A percentile compares a stretch with the other conserved stretches of the same genome.
These are phyloP conservation scores for Ectemnius continuus DNA, from an alignment of 2,888 invertebrate species.

Conservation along the genomic window DNA sequence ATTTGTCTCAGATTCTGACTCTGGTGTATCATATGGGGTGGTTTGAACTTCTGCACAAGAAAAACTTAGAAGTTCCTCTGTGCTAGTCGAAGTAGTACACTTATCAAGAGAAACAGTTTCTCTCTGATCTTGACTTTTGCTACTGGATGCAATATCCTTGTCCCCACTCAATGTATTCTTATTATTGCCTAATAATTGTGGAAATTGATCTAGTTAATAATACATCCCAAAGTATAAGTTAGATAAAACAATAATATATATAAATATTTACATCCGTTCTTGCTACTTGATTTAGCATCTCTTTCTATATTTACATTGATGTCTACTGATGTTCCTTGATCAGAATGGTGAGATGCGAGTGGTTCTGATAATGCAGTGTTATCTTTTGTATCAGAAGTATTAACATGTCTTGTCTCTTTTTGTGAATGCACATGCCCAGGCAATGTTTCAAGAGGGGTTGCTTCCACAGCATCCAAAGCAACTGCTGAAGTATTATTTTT, in stretches of 20 bases:
- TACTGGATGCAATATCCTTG: no score
- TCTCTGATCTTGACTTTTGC: no score
- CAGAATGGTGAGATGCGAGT: not conserved
- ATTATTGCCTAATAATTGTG: no score
- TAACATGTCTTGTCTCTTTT: conserved; percentile 3
- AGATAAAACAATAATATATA: no score
- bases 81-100: conserved; percentile 71
- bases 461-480: conserved; percentile 64
- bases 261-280: not conserved
- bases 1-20: conserved; percentile 65
- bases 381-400: conserved; percentile 23
- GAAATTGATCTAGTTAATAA: no score
- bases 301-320: conserved; percentile 3
- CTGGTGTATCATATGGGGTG: conserved; percentile 65
- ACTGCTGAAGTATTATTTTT: conserved; percentile 19
- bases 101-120: conserved; percentile 1
- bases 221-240: no score
- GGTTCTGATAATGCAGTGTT: conserved; percentile 12
- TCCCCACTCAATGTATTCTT: no score
- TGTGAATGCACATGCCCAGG: conserved; percentile 56
- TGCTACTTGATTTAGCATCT: not conserved
- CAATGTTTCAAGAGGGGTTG: conserved; percentile 72
- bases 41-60: conserved; percentile 74
- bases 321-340: no score
- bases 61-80: conserved; percentile 68